Evolutionary conservation across 2,113 vertebrate species (phyloP), one percentile per base, ranked within the genome.

Genomic region (Pygoscelis adeliae): DNA sequence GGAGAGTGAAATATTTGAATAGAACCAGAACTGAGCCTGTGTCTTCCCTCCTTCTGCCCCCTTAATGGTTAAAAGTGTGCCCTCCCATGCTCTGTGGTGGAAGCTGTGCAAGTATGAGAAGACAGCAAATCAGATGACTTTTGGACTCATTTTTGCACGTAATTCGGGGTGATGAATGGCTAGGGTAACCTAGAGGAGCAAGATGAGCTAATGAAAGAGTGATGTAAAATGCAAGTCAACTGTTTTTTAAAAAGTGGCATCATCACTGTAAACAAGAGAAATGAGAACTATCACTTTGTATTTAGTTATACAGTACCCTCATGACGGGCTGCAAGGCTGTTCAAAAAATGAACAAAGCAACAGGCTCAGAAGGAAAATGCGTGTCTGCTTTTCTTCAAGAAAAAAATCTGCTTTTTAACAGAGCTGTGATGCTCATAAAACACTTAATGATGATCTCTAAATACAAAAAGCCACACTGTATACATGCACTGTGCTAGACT

Each of bases 161-260:
- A 95, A 95, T 97, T 96, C 38, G 22, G 90, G 65, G 36, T 87
- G 85, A 81, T 92, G 81, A 78, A 97, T 97, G 84, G 26, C 46
- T 85, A 62, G 91, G 92, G 77, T 96, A 97, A 98, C 91, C 70
- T 83, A 63, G 87, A 97, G 91, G 93, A 95, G 94, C 83, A 81
- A 96, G 96, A 96, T 95, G 93, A 97, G 76, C 87, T 83, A 97
- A 98, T 94, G 94, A 95, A 96, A 95, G 84, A 30, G 59, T 90
- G 91, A 95, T 93, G 97, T 97, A 97, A 97, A 97, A 96, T 1
- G 5, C 88, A 90, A 98, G 96, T 96, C 96, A 97, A 97, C 96
- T 92, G 71, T 94, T 97, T 97, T 96, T 96, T 91, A 93, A 96
- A 79, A 97, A 86, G 63, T 67, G 86, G 63, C 49, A 69, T 83